Percentiles rank a stretch among this genome's conserved stretches.
These are phyloP conservation scores for Hystrix cristata DNA, from an alignment of 2,113 vertebrate species.

Conservation along the genomic window DNA sequence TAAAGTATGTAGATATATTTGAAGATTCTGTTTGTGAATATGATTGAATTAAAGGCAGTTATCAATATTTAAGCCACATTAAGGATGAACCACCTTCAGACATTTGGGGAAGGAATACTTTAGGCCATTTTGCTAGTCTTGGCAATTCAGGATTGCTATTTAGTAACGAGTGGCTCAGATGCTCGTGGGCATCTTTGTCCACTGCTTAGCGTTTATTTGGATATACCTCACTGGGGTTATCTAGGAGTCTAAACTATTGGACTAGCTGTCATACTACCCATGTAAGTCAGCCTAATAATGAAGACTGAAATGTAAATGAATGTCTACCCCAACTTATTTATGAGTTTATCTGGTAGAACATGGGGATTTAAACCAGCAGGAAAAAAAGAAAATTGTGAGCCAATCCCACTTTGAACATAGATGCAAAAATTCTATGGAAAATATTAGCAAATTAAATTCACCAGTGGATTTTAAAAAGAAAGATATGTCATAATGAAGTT, in stretches of 20 bases:
- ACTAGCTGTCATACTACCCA: not conserved
- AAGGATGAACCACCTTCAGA: not conserved
- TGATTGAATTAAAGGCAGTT: slow-evolving; percentile 30
- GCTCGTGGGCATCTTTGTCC: not conserved
- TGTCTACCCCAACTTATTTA: not conserved
- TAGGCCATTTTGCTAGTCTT: not conserved
- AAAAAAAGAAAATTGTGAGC: not conserved
- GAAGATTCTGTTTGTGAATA: not conserved
- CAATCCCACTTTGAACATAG: slow-evolving; percentile 27
- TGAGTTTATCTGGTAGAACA: not conserved
- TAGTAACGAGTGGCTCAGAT: not conserved
- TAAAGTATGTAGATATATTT: not conserved
- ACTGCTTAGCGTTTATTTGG: not conserved
- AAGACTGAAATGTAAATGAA: slow-evolving; percentile 16
- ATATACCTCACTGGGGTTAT: not conserved
- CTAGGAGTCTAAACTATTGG: not conserved
- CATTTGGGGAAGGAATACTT: not conserved
- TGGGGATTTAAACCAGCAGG: not conserved
- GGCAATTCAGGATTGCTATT: not conserved
- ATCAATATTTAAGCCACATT: slow-evolving; percentile 23
- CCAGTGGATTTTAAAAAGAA: not conserved
- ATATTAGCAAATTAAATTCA: slow-evolving; percentile 15
- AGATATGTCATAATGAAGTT: not conserved
- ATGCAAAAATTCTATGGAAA: slow-evolving; percentile 21
- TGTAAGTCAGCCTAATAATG: not conserved